Evolutionary conservation across 2,888 invertebrate genomes (phyloP).

Genomic region (Caenorhabditis zanzibari): DNA sequence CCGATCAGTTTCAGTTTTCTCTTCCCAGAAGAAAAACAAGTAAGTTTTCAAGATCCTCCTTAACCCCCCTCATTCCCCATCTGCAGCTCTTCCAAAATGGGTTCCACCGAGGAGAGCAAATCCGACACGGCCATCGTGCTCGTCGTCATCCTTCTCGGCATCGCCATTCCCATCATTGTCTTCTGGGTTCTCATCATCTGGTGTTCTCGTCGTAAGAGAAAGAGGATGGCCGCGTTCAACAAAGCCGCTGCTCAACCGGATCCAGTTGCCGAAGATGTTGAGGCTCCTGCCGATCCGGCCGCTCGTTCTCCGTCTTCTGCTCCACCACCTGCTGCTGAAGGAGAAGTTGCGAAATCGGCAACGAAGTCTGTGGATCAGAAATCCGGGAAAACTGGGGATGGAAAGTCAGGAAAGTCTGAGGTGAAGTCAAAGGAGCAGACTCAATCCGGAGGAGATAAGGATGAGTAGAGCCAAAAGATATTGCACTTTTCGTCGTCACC

Average conservation of each 20-base stretch:
- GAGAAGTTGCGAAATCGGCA: background rate
- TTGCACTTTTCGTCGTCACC: conserved; percentile 15
- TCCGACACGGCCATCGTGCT: conserved; percentile 8
- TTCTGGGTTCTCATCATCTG: conserved; percentile 53
- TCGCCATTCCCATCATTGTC: conserved; percentile 38
- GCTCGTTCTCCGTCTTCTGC: conserved; percentile 6
- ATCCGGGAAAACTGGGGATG: background rate
- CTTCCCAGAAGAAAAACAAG: conserved; percentile 16
- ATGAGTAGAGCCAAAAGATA: background rate
- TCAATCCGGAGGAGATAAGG: conserved; percentile 10
- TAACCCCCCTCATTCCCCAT: background rate
- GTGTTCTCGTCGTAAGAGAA: conserved; percentile 41
- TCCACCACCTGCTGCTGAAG: background rate
- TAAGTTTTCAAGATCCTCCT: background rate
- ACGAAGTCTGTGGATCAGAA: background rate
- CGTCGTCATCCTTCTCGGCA: conserved; percentile 37
- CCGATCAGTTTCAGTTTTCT: conserved; percentile 15
- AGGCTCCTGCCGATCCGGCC: conserved; percentile 15
- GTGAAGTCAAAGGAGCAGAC: conserved; percentile 26
- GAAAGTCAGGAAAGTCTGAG: background rate
- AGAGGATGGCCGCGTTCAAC: conserved; percentile 45
- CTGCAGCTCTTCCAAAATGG: conserved; percentile 37
- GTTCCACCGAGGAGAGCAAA: background rate
- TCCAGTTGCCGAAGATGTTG: conserved; percentile 32
- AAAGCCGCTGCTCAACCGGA: conserved; percentile 12